A percentile compares a stretch with the other conserved stretches of the same genome.
phyloP scores from a whole-genome alignment of 1,140 invertebrate genomes.

The Hyposmocoma kahamanoa region DNA sequence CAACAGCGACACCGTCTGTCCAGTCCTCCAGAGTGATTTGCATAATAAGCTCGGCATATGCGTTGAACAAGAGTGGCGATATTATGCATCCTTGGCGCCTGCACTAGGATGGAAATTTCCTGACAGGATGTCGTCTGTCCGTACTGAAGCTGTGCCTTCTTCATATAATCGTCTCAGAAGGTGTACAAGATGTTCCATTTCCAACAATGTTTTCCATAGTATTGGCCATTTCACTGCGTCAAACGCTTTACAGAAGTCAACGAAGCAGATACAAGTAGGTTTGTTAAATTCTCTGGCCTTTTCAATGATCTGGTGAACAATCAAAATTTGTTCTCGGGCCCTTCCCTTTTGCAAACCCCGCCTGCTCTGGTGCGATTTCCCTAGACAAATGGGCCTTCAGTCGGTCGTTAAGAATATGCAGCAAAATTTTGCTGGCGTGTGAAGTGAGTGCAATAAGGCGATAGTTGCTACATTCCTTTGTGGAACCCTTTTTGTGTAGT shows the following conservation, averaged over 20 bases:
- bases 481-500: conserved; percentile 17
- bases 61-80: conserved; percentile 17
- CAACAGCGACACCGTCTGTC: conserved; percentile 12
- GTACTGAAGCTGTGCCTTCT: conserved; percentile 11
- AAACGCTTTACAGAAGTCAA: conserved; percentile 9
- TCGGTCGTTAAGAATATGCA: neutral
- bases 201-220: conserved; percentile 5
- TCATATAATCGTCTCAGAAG: neutral
- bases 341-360: conserved; percentile 17
- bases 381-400: neutral
- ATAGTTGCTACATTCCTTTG: conserved; percentile 17
- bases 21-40: conserved; percentile 16
- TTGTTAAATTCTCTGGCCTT: conserved; percentile 1
- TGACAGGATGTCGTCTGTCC: conserved; percentile 4
- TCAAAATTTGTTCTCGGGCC: conserved; percentile 24
- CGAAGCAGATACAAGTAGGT: neutral
- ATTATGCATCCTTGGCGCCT: conserved; percentile 20
- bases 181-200: conserved; percentile 9
- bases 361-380: conserved; percentile 17
- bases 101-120: conserved; percentile 15
- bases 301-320: conserved; percentile 3
- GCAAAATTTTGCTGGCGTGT: conserved; percentile 16
- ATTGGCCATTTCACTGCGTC: conserved; percentile 11
- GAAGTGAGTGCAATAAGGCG: conserved; percentile 16
- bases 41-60: too few species aligned